Percentiles rank a stretch among this genome's conserved stretches.
Evolutionary conservation across 1,140 invertebrate species (phyloP).

Genomic region (Heliconius melpomene): DNA sequence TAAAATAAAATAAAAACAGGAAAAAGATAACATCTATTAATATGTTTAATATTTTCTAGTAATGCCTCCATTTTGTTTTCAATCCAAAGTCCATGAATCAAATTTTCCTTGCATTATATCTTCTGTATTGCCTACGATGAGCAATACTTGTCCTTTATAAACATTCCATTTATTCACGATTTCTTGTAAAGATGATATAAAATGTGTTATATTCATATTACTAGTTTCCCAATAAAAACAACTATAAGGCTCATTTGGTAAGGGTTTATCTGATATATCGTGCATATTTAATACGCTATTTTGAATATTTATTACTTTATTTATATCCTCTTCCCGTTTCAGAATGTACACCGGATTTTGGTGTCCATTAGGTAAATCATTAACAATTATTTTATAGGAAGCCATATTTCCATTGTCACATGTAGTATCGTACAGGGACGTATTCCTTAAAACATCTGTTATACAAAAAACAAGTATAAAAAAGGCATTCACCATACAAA

Average conservation of each 20-base stretch:
- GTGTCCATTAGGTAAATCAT: background rate
- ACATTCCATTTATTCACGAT: background rate
- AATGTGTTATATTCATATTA: background rate
- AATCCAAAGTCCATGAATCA: background rate
- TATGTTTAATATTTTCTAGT: background rate
- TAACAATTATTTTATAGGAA: constrained; percentile 3
- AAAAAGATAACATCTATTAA: background rate
- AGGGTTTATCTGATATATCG: background rate
- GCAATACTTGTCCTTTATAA: background rate
- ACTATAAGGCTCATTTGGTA: background rate
- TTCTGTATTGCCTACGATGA: background rate
- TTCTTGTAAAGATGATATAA: constrained; percentile 1
- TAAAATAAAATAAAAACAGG: background rate
- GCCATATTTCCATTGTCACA: constrained; percentile 30
- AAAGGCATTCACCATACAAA: constrained; percentile 38
- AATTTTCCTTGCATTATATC: constrained; percentile 2
- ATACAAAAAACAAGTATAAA: constrained; percentile 20
- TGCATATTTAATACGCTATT: background rate
- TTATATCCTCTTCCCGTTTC: background rate
- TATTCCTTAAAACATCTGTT: constrained; percentile 48
- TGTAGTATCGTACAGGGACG: constrained; percentile 36
- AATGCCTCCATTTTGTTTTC: background rate
- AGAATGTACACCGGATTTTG: background rate
- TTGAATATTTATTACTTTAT: background rate
- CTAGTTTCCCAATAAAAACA: background rate